Conservation (phyloP, 2,113 vertebrate species). For the Probosciger aterrimus region DNA sequence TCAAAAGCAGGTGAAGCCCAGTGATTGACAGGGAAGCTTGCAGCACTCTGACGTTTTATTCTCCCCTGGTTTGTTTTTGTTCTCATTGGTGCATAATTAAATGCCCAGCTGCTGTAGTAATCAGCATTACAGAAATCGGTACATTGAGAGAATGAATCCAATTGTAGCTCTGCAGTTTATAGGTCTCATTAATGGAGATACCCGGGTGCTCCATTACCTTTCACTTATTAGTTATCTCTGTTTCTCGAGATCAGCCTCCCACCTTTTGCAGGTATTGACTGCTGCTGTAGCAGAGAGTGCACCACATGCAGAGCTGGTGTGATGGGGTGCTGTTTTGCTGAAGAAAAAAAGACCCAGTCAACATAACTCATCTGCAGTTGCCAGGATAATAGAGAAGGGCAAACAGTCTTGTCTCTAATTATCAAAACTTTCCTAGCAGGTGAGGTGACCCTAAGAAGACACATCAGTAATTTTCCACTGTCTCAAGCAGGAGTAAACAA, state of each 20-base stretch:
- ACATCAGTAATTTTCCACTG: neutral
- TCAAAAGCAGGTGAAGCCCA: neutral
- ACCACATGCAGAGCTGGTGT: neutral
- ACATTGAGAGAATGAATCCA: neutral
- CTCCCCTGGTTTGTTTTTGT: neutral
- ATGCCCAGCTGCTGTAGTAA: neutral
- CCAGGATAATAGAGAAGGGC: neutral
- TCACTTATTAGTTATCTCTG: neutral
- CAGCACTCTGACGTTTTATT: neutral
- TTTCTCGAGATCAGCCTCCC: neutral
- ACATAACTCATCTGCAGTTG: neutral
- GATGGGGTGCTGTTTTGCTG: neutral
- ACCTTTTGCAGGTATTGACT: neutral
- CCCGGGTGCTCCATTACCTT: neutral
- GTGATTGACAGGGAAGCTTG: neutral
- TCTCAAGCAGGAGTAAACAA: constrained; percentile 35
- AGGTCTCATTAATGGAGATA: neutral
- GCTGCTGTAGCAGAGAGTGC: neutral
- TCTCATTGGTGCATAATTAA: neutral
- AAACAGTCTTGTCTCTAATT: neutral
- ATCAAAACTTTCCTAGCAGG: neutral
- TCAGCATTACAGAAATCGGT: neutral
- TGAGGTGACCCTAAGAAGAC: neutral
- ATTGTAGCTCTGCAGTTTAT: neutral
- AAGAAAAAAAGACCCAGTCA: neutral